Percentiles rank a stretch among this genome's conserved stretches.
Evolutionary conservation across 1,140 invertebrate species (phyloP).

Genomic region (Diorhabda sublineata): DNA sequence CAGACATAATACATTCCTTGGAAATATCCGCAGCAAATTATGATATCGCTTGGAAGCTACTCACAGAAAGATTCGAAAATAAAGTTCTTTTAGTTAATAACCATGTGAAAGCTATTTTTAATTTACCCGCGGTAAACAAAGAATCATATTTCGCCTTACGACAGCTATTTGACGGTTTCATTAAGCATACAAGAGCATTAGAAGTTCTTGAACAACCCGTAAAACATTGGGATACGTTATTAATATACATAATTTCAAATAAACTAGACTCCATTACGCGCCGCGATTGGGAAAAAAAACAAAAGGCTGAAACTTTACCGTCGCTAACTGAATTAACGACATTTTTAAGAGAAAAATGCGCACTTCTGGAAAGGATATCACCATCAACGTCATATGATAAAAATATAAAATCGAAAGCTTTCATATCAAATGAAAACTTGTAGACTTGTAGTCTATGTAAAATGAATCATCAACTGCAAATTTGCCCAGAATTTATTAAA

Average conservation of each 20-base stretch:
- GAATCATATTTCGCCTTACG: conserved; percentile 34
- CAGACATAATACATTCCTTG: conserved; percentile 35
- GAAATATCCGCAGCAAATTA: conserved; percentile 43
- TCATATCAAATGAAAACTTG: not conserved
- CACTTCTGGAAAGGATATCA: not conserved
- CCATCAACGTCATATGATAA: not conserved
- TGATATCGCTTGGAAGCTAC: conserved; percentile 38
- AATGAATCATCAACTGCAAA: conserved; percentile 3
- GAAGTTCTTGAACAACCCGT: conserved; percentile 33
- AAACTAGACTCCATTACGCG: conserved; percentile 23
- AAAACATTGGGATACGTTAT: conserved; percentile 25
- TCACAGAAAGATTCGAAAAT: conserved; percentile 44
- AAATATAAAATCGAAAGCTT: not conserved
- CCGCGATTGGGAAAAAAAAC: conserved; percentile 14
- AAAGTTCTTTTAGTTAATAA: conserved; percentile 40
- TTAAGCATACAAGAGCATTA: conserved; percentile 39
- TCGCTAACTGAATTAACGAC: not conserved
- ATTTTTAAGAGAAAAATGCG: not conserved
- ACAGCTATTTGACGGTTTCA: conserved; percentile 39
- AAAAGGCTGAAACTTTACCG: not conserved
- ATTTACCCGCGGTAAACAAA: conserved; percentile 29
- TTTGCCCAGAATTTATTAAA: not conserved
- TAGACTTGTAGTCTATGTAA: not conserved
- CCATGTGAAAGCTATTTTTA: conserved; percentile 40
- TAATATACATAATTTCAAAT: conserved; percentile 15